These are phyloP conservation scores for Perizoma flavofasciatum DNA, from an alignment of 2,888 invertebrate species.

Conservation along the genomic window DNA sequence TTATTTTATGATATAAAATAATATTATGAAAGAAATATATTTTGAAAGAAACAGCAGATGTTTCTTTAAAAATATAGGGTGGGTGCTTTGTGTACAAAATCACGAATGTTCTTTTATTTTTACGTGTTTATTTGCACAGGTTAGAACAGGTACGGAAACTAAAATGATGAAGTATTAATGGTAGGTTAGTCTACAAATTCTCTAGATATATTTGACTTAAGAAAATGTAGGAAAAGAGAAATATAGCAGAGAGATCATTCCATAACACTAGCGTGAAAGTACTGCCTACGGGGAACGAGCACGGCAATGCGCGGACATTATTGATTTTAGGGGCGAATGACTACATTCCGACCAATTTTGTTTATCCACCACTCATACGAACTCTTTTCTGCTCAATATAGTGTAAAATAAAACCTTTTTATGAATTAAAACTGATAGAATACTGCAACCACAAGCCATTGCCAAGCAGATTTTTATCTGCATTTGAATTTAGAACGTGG, in stretches of 20 bases:
- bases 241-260: slow-evolving; percentile 20
- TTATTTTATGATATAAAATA: background rate
- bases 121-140: background rate
- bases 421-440: slow-evolving; percentile 24
- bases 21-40: too few relatives aligned
- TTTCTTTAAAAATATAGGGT: background rate
- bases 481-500: slow-evolving; percentile 26
- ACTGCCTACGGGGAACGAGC: slow-evolving; percentile 31
- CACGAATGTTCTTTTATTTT: background rate
- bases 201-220: background rate
- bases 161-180: too few relatives aligned
- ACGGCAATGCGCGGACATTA: slow-evolving; percentile 69
- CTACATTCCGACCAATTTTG: slow-evolving; percentile 56
- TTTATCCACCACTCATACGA: slow-evolving; percentile 43
- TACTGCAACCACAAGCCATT: slow-evolving; percentile 27
- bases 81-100: background rate
- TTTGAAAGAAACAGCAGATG: background rate
- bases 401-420: slow-evolving; percentile 26
- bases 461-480: slow-evolving; percentile 16
- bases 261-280: slow-evolving; percentile 36
- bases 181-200: too few relatives aligned
- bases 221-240: slow-evolving; percentile 5
- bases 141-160: background rate
- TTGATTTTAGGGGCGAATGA: slow-evolving; percentile 68
- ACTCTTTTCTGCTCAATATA: slow-evolving; percentile 29